phyloP scores from a whole-genome alignment of 92 coral and sea anemone species.

The Phymanthus crucifer region DNA sequence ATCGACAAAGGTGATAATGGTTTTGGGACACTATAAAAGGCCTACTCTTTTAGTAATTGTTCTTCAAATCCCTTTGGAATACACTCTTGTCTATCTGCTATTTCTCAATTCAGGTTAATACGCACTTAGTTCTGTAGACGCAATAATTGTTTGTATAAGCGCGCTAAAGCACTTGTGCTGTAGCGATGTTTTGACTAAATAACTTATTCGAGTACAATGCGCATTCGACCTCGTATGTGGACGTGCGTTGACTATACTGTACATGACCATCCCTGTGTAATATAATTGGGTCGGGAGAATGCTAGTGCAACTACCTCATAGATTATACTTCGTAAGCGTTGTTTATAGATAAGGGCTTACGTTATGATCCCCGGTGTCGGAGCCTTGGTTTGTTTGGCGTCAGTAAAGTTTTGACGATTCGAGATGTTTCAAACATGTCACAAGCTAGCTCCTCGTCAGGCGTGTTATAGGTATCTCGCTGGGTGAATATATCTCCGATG shows the following conservation, averaged over 20 bases:
- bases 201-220: conserved; percentile 9
- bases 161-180: conserved; percentile 5
- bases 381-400: background rate
- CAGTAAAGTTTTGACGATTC: background rate
- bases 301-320: background rate
- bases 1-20: conserved; percentile 22
- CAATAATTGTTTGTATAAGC: conserved; percentile 14
- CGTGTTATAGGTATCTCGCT: background rate
- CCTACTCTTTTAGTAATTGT: conserved; percentile 10
- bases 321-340: background rate
- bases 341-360: conserved; percentile 3
- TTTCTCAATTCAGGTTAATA: background rate
- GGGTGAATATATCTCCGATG: background rate
- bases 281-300: background rate
- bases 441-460: conserved; percentile 12
- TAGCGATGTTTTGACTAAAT: conserved; percentile 1
- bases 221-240: conserved; percentile 2
- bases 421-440: background rate
- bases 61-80: background rate
- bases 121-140: background rate
- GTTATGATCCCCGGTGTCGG: background rate
- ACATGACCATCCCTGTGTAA: conserved; percentile 40
- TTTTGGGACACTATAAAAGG: background rate
- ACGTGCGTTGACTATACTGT: conserved; percentile 30
- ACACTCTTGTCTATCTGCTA: background rate